phyloP scores from a whole-genome alignment of 2,113 vertebrate genomes.

The Ageneiosus marmoratus region DNA sequence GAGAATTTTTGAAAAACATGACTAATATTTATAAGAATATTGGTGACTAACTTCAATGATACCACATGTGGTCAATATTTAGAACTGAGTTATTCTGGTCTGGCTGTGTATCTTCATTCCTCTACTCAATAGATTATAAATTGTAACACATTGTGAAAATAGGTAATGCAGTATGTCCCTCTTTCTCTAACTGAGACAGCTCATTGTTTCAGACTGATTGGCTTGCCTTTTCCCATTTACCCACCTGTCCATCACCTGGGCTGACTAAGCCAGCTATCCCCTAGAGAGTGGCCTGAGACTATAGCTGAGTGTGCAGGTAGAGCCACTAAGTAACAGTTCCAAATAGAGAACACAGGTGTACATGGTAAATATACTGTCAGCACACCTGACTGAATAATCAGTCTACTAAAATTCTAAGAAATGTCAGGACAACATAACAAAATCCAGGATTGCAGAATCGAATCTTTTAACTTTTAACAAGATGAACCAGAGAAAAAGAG shows the following conservation, averaged over 20 bases:
- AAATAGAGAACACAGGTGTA: slow-evolving; percentile 21
- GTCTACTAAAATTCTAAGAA: not conserved
- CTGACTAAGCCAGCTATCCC: slow-evolving; percentile 76
- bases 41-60: not conserved
- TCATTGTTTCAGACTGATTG: slow-evolving; percentile 74
- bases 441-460: not conserved
- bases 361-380: not conserved
- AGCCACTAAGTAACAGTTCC: slow-evolving; percentile 57
- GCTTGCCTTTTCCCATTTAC: slow-evolving; percentile 74
- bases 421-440: not conserved
- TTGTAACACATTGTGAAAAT: slow-evolving; percentile 4
- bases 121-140: not conserved
- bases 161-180: slow-evolving; percentile 13
- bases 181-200: slow-evolving; percentile 49
- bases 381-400: too few species aligned
- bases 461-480: not conserved
- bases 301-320: slow-evolving; percentile 64
- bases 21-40: not conserved
- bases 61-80: not conserved
- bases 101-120: not conserved
- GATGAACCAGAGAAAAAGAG: not conserved
- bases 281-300: slow-evolving; percentile 55
- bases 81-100: not conserved
- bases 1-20: not conserved
- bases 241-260: slow-evolving; percentile 72